phyloP scores from a whole-genome alignment of 2,113 vertebrate genomes.

The Corythornis cristatus region DNA sequence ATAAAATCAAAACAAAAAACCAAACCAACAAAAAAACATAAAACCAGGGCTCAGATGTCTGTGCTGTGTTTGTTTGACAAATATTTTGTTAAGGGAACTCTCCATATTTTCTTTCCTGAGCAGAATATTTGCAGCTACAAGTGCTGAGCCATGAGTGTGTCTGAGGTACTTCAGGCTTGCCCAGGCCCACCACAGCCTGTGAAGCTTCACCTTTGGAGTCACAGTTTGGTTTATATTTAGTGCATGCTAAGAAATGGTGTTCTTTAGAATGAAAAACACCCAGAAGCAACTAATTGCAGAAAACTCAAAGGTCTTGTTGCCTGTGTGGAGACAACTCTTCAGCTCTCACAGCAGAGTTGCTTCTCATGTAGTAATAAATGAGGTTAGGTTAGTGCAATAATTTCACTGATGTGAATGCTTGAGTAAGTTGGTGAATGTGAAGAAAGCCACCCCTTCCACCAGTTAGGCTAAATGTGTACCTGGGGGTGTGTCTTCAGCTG shows the following conservation, averaged over 20 bases:
- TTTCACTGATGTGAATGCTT: background rate
- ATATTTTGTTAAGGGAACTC: background rate
- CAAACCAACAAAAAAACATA: no score
- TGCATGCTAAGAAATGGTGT: background rate
- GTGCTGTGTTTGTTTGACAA: background rate
- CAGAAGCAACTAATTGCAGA: background rate
- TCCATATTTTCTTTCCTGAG: background rate
- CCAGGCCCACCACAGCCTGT: background rate
- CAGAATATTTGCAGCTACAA: background rate
- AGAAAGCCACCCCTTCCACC: background rate
- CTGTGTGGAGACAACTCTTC: background rate
- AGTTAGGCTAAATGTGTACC: background rate
- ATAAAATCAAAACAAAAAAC: background rate
- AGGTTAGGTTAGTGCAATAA: background rate
- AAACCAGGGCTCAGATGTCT: background rate
- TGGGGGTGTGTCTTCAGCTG: background rate
- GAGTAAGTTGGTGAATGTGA: background rate
- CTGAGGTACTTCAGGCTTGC: background rate
- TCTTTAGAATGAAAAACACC: background rate
- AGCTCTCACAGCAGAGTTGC: background rate
- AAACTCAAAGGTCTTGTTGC: background rate
- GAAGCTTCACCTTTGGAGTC: background rate
- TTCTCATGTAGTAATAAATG: background rate
- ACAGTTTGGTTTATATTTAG: background rate
- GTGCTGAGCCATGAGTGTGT: background rate